These are phyloP conservation scores for Gorsachius goisagi DNA, from an alignment of 2,113 vertebrate species.

Conservation along the genomic window DNA sequence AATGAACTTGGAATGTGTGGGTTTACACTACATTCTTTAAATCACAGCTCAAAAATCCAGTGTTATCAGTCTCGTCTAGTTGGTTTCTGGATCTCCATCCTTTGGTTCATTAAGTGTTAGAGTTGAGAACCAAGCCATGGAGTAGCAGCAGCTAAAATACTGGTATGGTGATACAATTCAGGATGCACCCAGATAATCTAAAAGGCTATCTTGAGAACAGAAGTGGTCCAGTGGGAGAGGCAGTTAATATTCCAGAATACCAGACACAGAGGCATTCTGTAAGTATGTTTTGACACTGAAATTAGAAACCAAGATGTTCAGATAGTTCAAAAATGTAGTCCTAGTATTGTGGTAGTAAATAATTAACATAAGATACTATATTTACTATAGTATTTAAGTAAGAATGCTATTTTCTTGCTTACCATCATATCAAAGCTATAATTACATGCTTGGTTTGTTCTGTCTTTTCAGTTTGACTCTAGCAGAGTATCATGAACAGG, in stretches of 20 bases:
- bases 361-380: neutral
- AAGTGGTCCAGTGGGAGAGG: neutral
- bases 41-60: neutral
- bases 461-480: conserved; percentile 86
- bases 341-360: neutral
- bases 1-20: neutral
- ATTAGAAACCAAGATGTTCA: neutral
- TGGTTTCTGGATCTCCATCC: neutral
- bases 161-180: neutral
- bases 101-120: neutral
- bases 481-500: conserved; percentile 98
- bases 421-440: neutral
- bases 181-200: neutral
- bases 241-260: neutral
- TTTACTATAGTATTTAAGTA: neutral
- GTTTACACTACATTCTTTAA: neutral
- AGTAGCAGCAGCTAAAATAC: neutral
- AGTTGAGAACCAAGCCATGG: neutral
- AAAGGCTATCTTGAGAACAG: neutral
- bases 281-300: neutral
- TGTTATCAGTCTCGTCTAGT: neutral
- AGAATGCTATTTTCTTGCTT: neutral
- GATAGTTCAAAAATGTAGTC: neutral
- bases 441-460: neutral
- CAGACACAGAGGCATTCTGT: neutral